Conservation (phyloP, 1,140 invertebrate genomes). For the Zaprionus nigranus region DNA sequence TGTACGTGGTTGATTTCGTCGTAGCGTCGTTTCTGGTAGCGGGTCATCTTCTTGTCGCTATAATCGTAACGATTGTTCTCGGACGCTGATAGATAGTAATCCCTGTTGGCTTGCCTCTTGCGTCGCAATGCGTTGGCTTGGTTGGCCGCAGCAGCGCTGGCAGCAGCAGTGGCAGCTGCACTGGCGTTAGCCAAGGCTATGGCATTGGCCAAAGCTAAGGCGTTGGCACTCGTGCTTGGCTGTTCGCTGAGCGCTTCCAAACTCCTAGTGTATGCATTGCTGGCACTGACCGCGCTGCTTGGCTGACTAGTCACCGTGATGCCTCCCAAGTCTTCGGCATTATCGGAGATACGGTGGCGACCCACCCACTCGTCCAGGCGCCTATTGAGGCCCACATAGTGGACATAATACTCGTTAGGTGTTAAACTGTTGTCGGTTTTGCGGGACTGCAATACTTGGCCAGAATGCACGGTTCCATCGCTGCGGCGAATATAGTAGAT, state of each 20-base stretch:
- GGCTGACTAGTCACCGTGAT: constrained; percentile 43
- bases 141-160: constrained; percentile 2
- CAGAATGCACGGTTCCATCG: constrained; percentile 95
- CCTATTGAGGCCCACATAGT: constrained; percentile 97
- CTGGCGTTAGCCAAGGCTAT: neutral
- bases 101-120: constrained; percentile 47
- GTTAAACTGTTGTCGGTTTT: constrained; percentile 89
- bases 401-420: constrained; percentile 97
- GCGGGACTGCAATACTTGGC: constrained; percentile 95
- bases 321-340: constrained; percentile 65
- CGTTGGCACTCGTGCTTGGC: constrained; percentile 20
- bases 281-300: constrained; percentile 1
- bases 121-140: constrained; percentile 3
- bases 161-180: neutral
- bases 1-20: constrained; percentile 99
- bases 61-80: constrained; percentile 86
- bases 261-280: too few species aligned
- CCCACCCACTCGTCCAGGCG: constrained; percentile 98
- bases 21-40: constrained; percentile 98
- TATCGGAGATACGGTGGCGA: constrained; percentile 87
- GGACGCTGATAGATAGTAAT: constrained; percentile 62
- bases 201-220: neutral
- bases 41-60: constrained; percentile 95
- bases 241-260: constrained; percentile 19
- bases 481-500: constrained; percentile 93